Evolutionary conservation across 1,140 invertebrate species (phyloP).

Genomic region (Cydia amplana): DNA sequence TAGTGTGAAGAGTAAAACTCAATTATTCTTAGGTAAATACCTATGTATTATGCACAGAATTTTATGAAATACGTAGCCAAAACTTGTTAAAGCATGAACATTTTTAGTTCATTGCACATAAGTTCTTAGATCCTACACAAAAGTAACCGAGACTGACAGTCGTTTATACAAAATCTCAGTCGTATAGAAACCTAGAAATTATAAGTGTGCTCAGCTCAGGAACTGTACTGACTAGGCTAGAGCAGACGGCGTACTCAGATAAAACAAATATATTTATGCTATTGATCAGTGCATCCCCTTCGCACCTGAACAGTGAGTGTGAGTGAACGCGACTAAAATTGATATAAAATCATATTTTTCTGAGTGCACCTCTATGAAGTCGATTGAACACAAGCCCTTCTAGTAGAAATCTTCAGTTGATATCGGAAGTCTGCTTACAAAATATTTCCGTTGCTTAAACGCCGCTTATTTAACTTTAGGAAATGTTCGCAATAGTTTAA

Average conservation of each 20-base stretch:
- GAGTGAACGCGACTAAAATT: neutral
- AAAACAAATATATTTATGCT: neutral
- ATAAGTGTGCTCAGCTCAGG: conserved; percentile 5
- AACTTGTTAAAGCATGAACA: neutral
- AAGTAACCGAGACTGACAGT: too few relatives aligned
- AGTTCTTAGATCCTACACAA: neutral
- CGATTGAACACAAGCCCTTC: neutral
- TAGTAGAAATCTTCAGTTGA: neutral
- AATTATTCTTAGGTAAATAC: conserved; percentile 23
- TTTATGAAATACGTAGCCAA: neutral
- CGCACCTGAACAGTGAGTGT: neutral
- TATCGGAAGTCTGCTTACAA: neutral
- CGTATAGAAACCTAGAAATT: neutral
- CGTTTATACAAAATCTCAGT: neutral
- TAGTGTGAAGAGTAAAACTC: conserved; percentile 25
- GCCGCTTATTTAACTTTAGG: neutral
- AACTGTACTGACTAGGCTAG: conserved; percentile 28
- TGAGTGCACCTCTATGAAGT: neutral
- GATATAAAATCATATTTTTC: neutral
- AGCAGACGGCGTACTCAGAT: neutral
- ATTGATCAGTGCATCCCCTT: neutral
- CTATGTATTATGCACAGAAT: neutral
- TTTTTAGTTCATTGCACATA: neutral
- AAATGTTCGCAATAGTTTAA: conserved; percentile 22
- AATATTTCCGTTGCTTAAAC: neutral